A percentile compares a stretch with the other conserved stretches of the same genome.
phyloP scores from a whole-genome alignment of 92 coral and sea anemone genomes.

The Pocillopora grandis region DNA sequence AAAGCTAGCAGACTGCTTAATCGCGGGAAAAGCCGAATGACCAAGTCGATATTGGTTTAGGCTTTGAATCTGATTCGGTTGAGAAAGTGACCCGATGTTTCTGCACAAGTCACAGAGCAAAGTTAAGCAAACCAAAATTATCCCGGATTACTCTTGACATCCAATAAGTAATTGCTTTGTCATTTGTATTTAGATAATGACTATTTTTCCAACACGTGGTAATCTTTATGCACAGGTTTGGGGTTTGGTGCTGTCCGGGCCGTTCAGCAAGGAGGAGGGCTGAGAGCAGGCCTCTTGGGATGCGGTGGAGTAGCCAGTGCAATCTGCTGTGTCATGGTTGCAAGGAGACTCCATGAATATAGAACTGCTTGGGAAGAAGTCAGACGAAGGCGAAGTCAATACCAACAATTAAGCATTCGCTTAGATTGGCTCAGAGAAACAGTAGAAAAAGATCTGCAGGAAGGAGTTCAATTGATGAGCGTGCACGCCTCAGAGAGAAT shows the following conservation, averaged over 20 bases:
- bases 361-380: not conserved
- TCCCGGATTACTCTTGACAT: too few relatives aligned
- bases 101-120: too few relatives aligned
- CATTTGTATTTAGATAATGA: too few relatives aligned
- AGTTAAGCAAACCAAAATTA: too few relatives aligned
- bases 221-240: not conserved
- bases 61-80: too few relatives aligned
- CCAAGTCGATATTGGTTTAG: too few relatives aligned
- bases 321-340: not conserved
- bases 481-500: slow-evolving; percentile 4
- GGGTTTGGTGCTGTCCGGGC: not conserved
- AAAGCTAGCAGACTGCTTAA: too few relatives aligned
- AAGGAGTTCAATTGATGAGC: not conserved
- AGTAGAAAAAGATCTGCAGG: not conserved
- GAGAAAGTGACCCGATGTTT: too few relatives aligned
- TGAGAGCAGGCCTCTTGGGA: not conserved
- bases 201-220: not conserved
- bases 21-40: too few relatives aligned
- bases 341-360: not conserved
- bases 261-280: not conserved
- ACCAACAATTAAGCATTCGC: not conserved
- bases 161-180: too few relatives aligned
- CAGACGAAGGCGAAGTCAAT: slow-evolving; percentile 1
- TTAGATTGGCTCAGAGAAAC: slow-evolving; percentile 14
- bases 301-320: not conserved